A percentile compares a stretch with the other conserved stretches of the same genome.
These are phyloP conservation scores for Hydrotaea diabolus DNA, from an alignment of 2,888 invertebrate genomes.

Conservation along the genomic window DNA sequence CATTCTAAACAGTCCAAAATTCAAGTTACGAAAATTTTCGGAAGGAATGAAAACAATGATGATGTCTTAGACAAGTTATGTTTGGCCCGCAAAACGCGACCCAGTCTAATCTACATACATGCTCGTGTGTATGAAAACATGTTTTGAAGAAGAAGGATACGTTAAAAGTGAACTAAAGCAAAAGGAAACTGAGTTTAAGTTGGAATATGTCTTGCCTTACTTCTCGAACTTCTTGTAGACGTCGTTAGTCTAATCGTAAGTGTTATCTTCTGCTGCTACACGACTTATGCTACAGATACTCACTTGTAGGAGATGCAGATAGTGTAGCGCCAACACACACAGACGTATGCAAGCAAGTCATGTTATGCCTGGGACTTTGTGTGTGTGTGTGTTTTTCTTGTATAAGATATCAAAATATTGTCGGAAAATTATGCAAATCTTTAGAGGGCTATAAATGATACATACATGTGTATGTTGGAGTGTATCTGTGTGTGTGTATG, in stretches of 20 bases:
- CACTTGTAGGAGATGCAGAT: neutral
- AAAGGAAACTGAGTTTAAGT: constrained; percentile 30
- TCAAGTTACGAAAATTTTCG: too few species aligned
- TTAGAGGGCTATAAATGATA: constrained; percentile 44
- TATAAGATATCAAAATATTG: constrained; percentile 51
- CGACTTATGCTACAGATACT: constrained; percentile 22
- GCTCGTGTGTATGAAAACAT: neutral
- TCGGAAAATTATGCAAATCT: constrained; percentile 55
- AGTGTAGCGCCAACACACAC: neutral
- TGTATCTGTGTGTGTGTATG: neutral
- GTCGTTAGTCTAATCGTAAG: constrained; percentile 61
- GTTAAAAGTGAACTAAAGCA: neutral
- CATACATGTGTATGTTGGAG: neutral
- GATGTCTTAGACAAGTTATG: too few species aligned
- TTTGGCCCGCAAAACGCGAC: too few species aligned
- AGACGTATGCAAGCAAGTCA: neutral
- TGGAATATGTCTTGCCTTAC: constrained; percentile 25
- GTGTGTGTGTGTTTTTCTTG: constrained; percentile 21
- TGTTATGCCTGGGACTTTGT: neutral
- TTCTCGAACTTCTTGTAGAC: constrained; percentile 32
- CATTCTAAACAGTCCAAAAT: too few species aligned
- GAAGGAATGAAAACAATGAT: too few species aligned
- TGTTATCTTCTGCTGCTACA: constrained; percentile 59
- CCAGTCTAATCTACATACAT: neutral
- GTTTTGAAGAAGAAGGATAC: neutral